Base-by-base conservation (phyloP, 1,140 invertebrate genomes). In the Steinernema feltiae region DNA sequence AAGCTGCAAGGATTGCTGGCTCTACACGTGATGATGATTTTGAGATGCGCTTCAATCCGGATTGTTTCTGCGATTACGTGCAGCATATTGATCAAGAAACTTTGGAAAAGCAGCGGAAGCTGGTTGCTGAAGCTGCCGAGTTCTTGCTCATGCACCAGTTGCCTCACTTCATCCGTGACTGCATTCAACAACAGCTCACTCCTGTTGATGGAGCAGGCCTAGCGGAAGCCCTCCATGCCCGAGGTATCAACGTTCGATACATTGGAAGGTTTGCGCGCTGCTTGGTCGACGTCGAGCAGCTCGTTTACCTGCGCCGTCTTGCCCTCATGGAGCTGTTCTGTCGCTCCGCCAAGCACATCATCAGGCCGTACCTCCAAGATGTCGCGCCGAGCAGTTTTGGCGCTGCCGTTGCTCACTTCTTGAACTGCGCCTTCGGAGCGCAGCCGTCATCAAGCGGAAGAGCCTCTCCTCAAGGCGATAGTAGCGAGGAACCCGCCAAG, bases 211-310 rank as follows among this genome's bases (percentile, higher is more conserved):
- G 96, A 29, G 89, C 90, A 27, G 95, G 93, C n/a, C 88, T 98
- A n/a, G 91, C 93, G 0, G 94, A 98, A 87, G 92, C 93, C 0
- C 88, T 98, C 83, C 96, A 98, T 87, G 92, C 48, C 18, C 82
- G 93, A 80, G 97, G 97, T 73, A 97, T 99, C 79, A 99, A 98
- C 87, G 92, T 98, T 74, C 90, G 97, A 32, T 99, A 99, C 87
- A 89, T 99, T 71, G 95, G 95, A 30, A 92, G 93, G 88, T 90
- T 96, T 27, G 92, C 92, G 18, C 89, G 15, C 53, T 15, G 24
- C 53, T 3, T 63, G 3, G 24, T n/a, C 15, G 24, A 63, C 15
- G 53, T n/a, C 53, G 53, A 63, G 12, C 15, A 30, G 73, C 74
- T 75, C 18, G 76, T 29, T 71, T 69, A 79, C 53, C 46, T 72